Evolutionary conservation across 2,113 vertebrate genomes (phyloP).

Genomic region (Sturnira hondurensis): DNA sequence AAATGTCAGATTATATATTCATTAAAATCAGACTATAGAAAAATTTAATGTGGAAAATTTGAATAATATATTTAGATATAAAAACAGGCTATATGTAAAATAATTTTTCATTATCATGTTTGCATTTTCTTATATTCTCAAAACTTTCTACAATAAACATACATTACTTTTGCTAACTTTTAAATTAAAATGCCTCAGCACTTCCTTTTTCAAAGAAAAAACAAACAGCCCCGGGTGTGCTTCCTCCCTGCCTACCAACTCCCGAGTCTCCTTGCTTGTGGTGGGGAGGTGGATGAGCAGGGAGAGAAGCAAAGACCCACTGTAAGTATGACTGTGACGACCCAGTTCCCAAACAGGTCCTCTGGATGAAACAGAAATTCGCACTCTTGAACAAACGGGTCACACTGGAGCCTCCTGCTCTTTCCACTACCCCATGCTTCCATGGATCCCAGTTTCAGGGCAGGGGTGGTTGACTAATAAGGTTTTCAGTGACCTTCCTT

Average conservation of each 20-base stretch:
- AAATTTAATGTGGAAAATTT: constrained; percentile 15
- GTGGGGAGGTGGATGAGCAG: background rate
- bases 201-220: background rate
- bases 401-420: background rate
- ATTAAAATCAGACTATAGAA: constrained; percentile 23
- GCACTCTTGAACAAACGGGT: background rate
- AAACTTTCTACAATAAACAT: constrained; percentile 31
- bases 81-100: background rate
- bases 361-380: background rate
- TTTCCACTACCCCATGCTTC: background rate
- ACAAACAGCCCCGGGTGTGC: background rate
- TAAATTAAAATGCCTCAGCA: background rate
- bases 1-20: background rate
- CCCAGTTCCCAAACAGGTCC: background rate
- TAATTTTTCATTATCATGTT: background rate
- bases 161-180: background rate
- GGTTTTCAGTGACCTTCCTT: constrained; percentile 23
- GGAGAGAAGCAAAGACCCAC: background rate
- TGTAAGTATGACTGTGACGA: background rate
- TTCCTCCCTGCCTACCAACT: background rate
- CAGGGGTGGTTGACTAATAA: background rate
- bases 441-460: background rate
- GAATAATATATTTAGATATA: constrained; percentile 8
- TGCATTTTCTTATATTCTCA: constrained; percentile 4
- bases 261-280: background rate